Base-by-base conservation (phyloP, 2,113 vertebrate species). In the Oreamnos americanus region DNA sequence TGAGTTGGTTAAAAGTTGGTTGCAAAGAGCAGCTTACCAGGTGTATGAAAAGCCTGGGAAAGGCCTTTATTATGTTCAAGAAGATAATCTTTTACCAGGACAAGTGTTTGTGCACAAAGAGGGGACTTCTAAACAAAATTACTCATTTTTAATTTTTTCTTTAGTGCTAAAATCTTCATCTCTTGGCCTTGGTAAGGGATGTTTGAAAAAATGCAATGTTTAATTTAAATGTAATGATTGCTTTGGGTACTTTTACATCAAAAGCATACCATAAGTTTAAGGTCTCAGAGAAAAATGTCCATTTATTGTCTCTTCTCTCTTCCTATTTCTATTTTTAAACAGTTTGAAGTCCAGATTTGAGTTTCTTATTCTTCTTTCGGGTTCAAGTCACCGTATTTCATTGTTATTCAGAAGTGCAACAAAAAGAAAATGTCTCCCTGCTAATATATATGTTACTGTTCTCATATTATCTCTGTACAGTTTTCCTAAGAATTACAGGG, bases 401-500 rank as follows among this genome's bases (percentile, higher is more conserved):
- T 88, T 97, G 36, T 49, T 91, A 30, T 91, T 94, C 21, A 87
- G 86, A 97, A 97, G 39, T 45, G 15, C 94, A 89, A 97, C 21
- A 86, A 87, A 92, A 95, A 62, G 30, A 60, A 94, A 57, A 60
- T 85, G n/a, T 96, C 17, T 86, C 16, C 94, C 79, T 94, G n/a
- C 64, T 82, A 95, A 58, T 49, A 90, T 90, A 90, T 78, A 33
- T 14, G n/a, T 97, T 94, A 55, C 47, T 79, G 26, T 96, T 87
- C 16, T 90, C 84, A 62, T 30, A 90, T 93, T 6, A 74, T 90
- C 67, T 90, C 53, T 88, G 2, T 89, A 89, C 51, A 83, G 21
- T 47, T 97, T 97, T 91, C 36, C 92, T 49, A 85, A 96, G 79
- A 95, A 92, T 91, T 91, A 90, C 5, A 91, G 55, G 47, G 19